These are phyloP conservation scores for Griposia aprilina DNA, from an alignment of 2,888 invertebrate species.

Conservation along the genomic window DNA sequence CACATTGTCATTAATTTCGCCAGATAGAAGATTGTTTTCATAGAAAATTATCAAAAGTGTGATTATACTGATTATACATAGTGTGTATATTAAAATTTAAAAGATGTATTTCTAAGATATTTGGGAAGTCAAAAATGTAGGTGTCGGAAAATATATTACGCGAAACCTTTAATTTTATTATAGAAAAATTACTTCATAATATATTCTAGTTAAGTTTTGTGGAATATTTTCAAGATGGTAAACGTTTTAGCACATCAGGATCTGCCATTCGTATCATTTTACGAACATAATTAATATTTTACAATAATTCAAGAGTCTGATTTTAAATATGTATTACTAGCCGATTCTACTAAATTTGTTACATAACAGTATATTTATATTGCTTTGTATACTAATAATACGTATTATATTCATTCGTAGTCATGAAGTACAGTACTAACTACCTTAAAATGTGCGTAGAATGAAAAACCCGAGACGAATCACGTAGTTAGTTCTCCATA, in stretches of 20 bases:
- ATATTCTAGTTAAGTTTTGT: constrained; percentile 58
- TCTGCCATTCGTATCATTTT: constrained; percentile 47
- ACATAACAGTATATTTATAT: constrained; percentile 36
- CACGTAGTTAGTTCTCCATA: background rate
- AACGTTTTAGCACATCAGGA: constrained; percentile 25
- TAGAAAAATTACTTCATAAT: constrained; percentile 58
- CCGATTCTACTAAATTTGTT: constrained; percentile 40
- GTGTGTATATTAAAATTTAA: constrained; percentile 62
- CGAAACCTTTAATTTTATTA: constrained; percentile 46
- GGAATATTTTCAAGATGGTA: constrained; percentile 42
- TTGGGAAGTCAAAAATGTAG: constrained; percentile 58
- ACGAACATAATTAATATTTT: constrained; percentile 47
- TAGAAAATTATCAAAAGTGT: constrained; percentile 63
- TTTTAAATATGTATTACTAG: constrained; percentile 61
- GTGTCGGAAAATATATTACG: constrained; percentile 58
- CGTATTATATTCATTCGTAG: constrained; percentile 21
- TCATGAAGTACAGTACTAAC: constrained; percentile 20
- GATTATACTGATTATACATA: constrained; percentile 50
- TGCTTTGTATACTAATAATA: constrained; percentile 35
- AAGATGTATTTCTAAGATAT: constrained; percentile 61
- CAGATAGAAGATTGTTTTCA: constrained; percentile 46
- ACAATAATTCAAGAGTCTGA: constrained; percentile 59
- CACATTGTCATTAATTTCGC: constrained; percentile 41
- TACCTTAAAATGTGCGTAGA: constrained; percentile 1
- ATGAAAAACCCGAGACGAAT: background rate